Evolutionary conservation across 2,113 vertebrate species (phyloP).

Genomic region (Eulemur rufifrons): DNA sequence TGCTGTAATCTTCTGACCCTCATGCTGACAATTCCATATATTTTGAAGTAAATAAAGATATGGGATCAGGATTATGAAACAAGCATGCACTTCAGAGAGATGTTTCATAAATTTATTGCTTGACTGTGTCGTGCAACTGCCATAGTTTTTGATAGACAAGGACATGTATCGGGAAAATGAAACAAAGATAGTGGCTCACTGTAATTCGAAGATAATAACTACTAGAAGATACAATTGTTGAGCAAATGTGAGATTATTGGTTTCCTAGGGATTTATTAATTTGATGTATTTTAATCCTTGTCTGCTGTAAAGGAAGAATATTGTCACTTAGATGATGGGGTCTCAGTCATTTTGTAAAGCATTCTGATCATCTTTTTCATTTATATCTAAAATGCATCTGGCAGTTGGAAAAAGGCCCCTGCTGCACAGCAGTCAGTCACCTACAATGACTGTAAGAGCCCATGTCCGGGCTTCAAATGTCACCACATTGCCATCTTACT

Average conservation of each 20-base stretch:
- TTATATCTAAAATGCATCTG: slow-evolving; percentile 72
- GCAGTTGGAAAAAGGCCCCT: slow-evolving; percentile 55
- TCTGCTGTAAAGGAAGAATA: slow-evolving; percentile 44
- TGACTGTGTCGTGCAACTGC: slow-evolving; percentile 52
- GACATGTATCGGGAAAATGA: slow-evolving; percentile 84
- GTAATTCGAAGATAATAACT: slow-evolving; percentile 80
- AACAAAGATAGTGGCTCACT: slow-evolving; percentile 72
- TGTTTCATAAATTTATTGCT: slow-evolving; percentile 82
- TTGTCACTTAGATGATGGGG: slow-evolving; percentile 40
- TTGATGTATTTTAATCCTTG: slow-evolving; percentile 81
- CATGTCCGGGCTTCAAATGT: slow-evolving; percentile 83
- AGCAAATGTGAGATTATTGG: slow-evolving; percentile 82
- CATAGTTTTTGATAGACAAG: slow-evolving; percentile 81
- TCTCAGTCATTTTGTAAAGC: slow-evolving; percentile 65
- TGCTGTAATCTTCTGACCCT: slow-evolving; percentile 81
- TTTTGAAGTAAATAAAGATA: slow-evolving; percentile 84
- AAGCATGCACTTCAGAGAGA: slow-evolving; percentile 77
- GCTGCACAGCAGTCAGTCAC: slow-evolving; percentile 51
- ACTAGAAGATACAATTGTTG: slow-evolving; percentile 78
- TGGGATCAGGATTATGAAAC: slow-evolving; percentile 82
- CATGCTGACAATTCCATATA: slow-evolving; percentile 82
- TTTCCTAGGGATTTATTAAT: slow-evolving; percentile 87
- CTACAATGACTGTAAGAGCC: slow-evolving; percentile 70
- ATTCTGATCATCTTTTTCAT: slow-evolving; percentile 71
- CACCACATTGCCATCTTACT: slow-evolving; percentile 87